Conservation (phyloP, 2,113 vertebrate species). For the Rostratula benghalensis region DNA sequence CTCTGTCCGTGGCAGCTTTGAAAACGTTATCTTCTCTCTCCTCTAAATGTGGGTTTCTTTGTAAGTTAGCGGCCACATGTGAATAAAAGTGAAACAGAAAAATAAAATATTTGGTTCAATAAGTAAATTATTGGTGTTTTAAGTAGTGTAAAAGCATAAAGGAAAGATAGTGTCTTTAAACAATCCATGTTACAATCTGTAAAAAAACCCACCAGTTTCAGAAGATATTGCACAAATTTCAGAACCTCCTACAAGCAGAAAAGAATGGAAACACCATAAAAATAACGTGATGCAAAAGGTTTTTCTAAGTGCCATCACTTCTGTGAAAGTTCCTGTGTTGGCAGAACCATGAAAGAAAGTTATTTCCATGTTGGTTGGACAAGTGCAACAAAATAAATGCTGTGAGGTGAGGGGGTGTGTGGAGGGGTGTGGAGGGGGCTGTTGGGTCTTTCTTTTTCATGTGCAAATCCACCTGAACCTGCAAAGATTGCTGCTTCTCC, state of each 20-base stretch:
- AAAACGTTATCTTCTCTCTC: neutral
- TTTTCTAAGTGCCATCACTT: neutral
- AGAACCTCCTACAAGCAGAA: neutral
- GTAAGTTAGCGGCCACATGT: accelerated
- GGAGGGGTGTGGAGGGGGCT: too few relatives aligned
- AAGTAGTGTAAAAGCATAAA: neutral
- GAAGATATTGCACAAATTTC: neutral
- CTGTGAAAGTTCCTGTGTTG: neutral
- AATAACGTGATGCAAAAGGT: neutral
- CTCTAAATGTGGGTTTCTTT: neutral
- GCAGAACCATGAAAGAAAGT: neutral
- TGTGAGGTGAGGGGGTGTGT: neutral
- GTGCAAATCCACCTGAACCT: neutral
- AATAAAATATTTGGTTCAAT: neutral
- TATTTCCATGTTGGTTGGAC: neutral
- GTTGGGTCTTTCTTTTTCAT: neutral
- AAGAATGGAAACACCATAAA: neutral
- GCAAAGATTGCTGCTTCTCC: neutral
- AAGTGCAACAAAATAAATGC: neutral
- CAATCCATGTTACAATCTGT: neutral
- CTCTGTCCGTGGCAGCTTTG: neutral
- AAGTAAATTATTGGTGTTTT: neutral
- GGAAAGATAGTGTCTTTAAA: neutral
- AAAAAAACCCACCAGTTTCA: neutral
- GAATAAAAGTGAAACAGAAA: neutral